These are phyloP conservation scores for Gadus macrocephalus DNA, from an alignment of 2,113 vertebrate genomes.

Conservation along the genomic window DNA sequence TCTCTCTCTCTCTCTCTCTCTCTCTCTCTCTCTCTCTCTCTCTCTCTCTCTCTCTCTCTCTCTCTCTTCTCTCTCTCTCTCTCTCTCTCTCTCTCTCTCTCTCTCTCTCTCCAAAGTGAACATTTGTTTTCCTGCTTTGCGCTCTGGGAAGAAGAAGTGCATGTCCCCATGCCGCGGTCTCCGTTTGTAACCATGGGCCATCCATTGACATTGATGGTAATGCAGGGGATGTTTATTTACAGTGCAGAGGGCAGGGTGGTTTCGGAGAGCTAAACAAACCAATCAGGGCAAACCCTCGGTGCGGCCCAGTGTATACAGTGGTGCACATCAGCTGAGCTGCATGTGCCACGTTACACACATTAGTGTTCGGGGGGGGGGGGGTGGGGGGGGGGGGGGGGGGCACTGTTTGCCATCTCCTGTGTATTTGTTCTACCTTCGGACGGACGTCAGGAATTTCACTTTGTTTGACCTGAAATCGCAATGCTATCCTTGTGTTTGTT, in stretches of 20 bases:
- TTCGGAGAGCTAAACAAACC: slow-evolving; percentile 62
- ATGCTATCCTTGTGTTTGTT: slow-evolving; percentile 26
- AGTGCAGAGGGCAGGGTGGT: slow-evolving; percentile 34
- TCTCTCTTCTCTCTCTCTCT: background rate
- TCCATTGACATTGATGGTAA: slow-evolving; percentile 14
- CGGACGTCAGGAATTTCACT: slow-evolving; percentile 32
- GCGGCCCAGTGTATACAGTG: slow-evolving; percentile 48
- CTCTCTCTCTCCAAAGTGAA: background rate
- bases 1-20: no score
- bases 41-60: background rate
- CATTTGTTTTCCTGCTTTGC: no score
- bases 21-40: no score
- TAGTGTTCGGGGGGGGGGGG: slow-evolving; percentile 32
- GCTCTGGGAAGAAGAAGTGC: slow-evolving; percentile 3
- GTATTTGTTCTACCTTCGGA: slow-evolving; percentile 56
- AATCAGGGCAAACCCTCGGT: slow-evolving; percentile 55
- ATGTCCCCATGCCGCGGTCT: slow-evolving; percentile 25
- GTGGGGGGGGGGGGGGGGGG: slow-evolving; percentile 30
- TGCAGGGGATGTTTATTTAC: slow-evolving; percentile 53
- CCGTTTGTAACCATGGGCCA: slow-evolving; percentile 31
- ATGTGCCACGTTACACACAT: slow-evolving; percentile 46
- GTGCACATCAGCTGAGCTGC: slow-evolving; percentile 20
- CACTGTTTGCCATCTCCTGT: slow-evolving; percentile 40
- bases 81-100: background rate
- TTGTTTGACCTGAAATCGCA: slow-evolving; percentile 35